These are phyloP conservation scores for Proteles cristata DNA, from an alignment of 2,113 vertebrate species.

Conservation along the genomic window DNA sequence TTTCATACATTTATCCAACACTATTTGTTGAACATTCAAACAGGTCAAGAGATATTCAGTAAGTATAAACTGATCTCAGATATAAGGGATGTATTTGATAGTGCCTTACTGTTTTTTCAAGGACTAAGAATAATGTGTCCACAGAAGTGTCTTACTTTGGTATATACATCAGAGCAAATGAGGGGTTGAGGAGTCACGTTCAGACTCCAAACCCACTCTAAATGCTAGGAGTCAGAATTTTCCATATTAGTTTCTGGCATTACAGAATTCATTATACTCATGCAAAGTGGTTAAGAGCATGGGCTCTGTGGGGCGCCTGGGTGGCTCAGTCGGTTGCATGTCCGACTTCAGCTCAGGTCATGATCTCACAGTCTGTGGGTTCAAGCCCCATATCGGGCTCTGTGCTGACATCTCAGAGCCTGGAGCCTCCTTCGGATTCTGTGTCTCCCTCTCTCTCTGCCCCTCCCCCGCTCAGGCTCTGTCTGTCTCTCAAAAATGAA, in stretches of 20 bases:
- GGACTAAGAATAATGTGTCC: background rate
- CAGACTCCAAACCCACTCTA: background rate
- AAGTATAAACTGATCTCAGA: background rate
- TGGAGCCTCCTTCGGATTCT: too few relatives aligned
- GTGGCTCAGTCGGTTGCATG: too few relatives aligned
- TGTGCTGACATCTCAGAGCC: too few relatives aligned
- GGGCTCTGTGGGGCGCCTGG: background rate
- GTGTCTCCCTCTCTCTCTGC: too few relatives aligned
- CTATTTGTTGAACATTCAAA: background rate
- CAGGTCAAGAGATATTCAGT: background rate
- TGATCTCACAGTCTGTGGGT: too few relatives aligned
- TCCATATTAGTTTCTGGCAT: background rate
- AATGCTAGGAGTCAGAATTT: background rate
- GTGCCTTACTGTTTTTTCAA: background rate
- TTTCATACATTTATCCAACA: background rate
- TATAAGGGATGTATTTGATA: background rate
- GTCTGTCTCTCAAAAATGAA: too few relatives aligned
- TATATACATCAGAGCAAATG: background rate
- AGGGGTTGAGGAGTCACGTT: background rate
- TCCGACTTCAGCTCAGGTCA: too few relatives aligned
- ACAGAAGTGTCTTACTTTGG: background rate
- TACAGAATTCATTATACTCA: background rate
- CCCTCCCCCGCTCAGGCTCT: too few relatives aligned
- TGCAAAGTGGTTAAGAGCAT: background rate
- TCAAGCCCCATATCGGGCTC: too few relatives aligned